phyloP scores from a whole-genome alignment of 2,797 vertebrate genomes.

The Graptemys geographica region DNA sequence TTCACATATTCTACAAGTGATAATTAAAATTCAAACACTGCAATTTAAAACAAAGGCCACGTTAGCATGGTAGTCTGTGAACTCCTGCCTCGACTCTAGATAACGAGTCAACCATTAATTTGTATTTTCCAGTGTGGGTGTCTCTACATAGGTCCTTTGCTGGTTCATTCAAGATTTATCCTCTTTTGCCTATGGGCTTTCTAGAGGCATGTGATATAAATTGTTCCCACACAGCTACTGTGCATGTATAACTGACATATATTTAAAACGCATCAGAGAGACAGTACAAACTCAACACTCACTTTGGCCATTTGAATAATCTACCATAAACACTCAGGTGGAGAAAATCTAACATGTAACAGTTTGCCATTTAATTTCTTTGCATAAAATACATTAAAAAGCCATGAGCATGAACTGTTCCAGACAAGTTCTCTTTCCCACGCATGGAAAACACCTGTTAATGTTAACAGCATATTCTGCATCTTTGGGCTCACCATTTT shows the following conservation, averaged over 20 bases:
- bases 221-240: conserved; percentile 38
- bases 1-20: not conserved
- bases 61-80: conserved; percentile 11
- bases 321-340: not conserved
- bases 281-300: not conserved
- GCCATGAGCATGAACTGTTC: fast-evolving
- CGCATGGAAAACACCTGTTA: fast-evolving
- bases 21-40: not conserved
- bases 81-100: conserved; percentile 25
- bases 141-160: conserved; percentile 54
- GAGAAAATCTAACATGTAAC: not conserved
- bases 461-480: not conserved
- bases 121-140: conserved; percentile 60
- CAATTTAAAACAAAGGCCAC: not conserved
- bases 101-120: conserved; percentile 48
- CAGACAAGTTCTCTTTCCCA: fast-evolving
- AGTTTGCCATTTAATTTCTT: not conserved
- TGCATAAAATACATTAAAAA: fast-evolving
- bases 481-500: fast-evolving
- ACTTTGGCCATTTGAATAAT: not conserved
- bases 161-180: conserved; percentile 74
- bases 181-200: conserved; percentile 50
- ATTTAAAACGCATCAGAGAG: not conserved
- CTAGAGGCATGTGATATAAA: conserved; percentile 44
- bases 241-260: not conserved